Evolutionary conservation across 2,113 vertebrate species (phyloP).

Genomic region (Ifrita kowaldi): DNA sequence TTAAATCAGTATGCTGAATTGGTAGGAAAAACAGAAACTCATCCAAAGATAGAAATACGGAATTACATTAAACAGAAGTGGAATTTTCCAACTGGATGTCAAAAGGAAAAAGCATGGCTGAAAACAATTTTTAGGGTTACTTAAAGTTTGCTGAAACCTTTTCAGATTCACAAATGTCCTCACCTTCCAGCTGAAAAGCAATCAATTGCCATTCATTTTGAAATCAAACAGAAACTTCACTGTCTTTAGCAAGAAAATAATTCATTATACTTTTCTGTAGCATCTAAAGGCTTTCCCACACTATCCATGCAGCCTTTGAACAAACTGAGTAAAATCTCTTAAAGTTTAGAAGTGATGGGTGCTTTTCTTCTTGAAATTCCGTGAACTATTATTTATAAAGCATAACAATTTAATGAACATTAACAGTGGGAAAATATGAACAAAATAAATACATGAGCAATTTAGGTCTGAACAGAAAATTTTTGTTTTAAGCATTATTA

Average conservation of each 20-base stretch:
- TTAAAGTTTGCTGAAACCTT: background rate
- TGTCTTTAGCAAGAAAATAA: background rate
- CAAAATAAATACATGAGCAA: background rate
- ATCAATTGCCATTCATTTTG: background rate
- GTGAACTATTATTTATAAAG: background rate
- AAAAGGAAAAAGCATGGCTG: background rate
- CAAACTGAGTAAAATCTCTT: background rate
- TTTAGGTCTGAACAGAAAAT: background rate
- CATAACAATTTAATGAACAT: background rate
- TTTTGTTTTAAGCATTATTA: background rate
- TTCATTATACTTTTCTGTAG: background rate
- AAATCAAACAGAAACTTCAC: background rate
- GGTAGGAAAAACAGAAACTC: background rate
- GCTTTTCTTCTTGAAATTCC: background rate
- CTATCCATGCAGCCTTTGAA: background rate
- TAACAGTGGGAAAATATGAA: background rate
- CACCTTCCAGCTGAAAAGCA: background rate
- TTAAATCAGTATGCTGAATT: background rate
- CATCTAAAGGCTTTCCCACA: background rate
- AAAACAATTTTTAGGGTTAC: background rate
- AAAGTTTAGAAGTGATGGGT: background rate
- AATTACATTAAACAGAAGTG: background rate
- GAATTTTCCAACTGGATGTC: background rate
- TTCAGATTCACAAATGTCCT: background rate
- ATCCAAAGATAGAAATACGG: background rate